Conservation (phyloP, 2,888 invertebrate genomes). For the Sepioteuthis lessoniana region DNA sequence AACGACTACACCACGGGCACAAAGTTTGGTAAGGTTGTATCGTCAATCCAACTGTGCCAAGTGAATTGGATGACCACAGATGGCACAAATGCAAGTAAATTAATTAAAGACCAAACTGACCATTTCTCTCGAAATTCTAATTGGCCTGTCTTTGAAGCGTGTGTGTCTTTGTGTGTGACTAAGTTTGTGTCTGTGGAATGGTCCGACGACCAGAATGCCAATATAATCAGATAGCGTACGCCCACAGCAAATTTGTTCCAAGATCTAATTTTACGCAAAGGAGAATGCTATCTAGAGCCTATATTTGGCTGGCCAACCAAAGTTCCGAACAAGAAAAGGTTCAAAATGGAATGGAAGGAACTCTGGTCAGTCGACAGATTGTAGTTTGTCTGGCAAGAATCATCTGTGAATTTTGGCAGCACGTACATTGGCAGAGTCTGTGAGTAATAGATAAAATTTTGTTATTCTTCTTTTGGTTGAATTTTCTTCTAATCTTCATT, state of each 20-base stretch:
- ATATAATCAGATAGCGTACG: background rate
- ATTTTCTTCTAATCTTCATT: background rate
- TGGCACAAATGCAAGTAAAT: constrained; percentile 21
- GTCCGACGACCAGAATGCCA: background rate
- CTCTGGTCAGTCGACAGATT: background rate
- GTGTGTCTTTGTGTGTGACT: background rate
- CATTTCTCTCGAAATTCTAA: background rate
- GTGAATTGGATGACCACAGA: background rate
- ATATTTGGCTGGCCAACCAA: background rate
- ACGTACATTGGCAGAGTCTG: background rate
- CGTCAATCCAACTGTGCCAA: background rate
- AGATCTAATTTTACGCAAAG: background rate
- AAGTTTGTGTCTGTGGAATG: background rate
- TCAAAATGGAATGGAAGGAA: background rate
- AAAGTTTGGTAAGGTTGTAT: background rate
- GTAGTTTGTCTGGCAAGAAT: background rate
- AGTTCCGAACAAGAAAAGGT: background rate
- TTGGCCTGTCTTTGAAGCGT: background rate
- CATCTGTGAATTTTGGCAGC: background rate
- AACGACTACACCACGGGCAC: no score
- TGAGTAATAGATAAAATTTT: background rate
- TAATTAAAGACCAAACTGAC: constrained; percentile 4
- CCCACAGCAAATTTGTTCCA: background rate
- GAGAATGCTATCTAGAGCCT: background rate
- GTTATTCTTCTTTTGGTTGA: background rate